These are phyloP conservation scores for Carcharodon carcharias DNA, from an alignment of 2,797 vertebrate genomes.

Conservation along the genomic window DNA sequence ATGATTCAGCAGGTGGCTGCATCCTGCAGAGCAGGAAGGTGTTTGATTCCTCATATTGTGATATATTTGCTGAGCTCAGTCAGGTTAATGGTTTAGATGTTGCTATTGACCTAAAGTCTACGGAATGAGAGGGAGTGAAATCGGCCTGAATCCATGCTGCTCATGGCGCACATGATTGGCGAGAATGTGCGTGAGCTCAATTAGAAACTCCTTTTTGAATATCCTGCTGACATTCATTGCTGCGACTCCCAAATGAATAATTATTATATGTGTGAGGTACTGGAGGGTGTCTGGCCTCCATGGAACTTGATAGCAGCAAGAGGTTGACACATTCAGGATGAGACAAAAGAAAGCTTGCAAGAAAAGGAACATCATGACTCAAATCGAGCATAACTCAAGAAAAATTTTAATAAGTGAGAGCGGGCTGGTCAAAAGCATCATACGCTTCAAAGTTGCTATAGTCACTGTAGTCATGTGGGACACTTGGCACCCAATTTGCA, in stretches of 20 bases:
- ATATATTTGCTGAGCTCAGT: too few relatives aligned
- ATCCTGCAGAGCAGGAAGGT: too few relatives aligned
- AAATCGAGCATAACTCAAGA: not conserved
- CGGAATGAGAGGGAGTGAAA: too few relatives aligned
- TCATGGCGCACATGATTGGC: too few relatives aligned
- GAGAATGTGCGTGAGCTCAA: too few relatives aligned
- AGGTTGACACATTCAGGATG: not conserved
- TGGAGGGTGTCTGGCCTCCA: not conserved
- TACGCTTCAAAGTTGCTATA: not conserved
- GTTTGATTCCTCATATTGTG: too few relatives aligned
- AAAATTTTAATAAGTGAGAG: not conserved
- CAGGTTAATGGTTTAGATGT: too few relatives aligned
- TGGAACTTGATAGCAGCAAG: not conserved
- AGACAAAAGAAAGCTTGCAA: not conserved
- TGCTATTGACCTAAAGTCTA: too few relatives aligned
- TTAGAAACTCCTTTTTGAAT: too few relatives aligned
- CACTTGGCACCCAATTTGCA: not conserved
- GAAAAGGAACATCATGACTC: not conserved
- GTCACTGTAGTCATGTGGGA: not conserved
- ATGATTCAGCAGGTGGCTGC: too few relatives aligned
- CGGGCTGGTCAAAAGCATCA: not conserved
- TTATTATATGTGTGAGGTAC: not conserved
- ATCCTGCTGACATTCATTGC: too few relatives aligned
- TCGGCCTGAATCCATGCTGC: too few relatives aligned
- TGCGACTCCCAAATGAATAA: not conserved